These are phyloP conservation scores for Aphidoletes aphidimyza DNA, from an alignment of 2,888 invertebrate species.

Conservation along the genomic window DNA sequence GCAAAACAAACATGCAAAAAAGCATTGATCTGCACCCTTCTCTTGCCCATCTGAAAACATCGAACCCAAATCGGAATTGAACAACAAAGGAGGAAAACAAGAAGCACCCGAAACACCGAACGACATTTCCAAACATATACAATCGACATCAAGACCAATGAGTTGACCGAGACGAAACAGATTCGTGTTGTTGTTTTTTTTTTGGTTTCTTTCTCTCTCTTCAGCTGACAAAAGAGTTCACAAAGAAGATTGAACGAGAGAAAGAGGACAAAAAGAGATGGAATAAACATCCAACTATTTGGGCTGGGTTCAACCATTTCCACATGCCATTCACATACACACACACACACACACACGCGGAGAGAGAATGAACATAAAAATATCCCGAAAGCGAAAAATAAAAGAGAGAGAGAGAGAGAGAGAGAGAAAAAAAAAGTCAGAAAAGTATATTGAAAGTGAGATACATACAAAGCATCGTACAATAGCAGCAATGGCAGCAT, in stretches of 20 bases:
- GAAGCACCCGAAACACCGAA: neutral
- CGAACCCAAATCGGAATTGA: too few relatives aligned
- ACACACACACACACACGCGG: neutral
- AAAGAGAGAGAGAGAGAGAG: too few relatives aligned
- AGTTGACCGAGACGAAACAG: constrained; percentile 38
- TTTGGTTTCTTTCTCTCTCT: too few relatives aligned
- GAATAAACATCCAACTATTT: constrained; percentile 15
- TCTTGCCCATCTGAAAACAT: too few relatives aligned
- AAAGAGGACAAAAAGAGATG: neutral
- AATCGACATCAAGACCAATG: constrained; percentile 4
- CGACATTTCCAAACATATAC: neutral
- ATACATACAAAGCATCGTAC: neutral
- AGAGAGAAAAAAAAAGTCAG: too few relatives aligned
- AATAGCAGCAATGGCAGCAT: neutral
- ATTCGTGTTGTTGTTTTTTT: too few relatives aligned
- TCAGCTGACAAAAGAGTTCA: neutral
- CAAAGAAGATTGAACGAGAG: neutral
- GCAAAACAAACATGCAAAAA: neutral
- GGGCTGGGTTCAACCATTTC: neutral
- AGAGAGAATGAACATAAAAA: neutral
- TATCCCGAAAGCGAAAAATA: neutral
- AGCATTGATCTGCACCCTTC: neutral
- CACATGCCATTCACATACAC: neutral
- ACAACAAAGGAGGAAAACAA: neutral
- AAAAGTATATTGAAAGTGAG: neutral